A percentile compares a stretch with the other conserved stretches of the same genome.
Conservation (phyloP, 2,888 invertebrate species). For the Myopa tessellatipennis region DNA sequence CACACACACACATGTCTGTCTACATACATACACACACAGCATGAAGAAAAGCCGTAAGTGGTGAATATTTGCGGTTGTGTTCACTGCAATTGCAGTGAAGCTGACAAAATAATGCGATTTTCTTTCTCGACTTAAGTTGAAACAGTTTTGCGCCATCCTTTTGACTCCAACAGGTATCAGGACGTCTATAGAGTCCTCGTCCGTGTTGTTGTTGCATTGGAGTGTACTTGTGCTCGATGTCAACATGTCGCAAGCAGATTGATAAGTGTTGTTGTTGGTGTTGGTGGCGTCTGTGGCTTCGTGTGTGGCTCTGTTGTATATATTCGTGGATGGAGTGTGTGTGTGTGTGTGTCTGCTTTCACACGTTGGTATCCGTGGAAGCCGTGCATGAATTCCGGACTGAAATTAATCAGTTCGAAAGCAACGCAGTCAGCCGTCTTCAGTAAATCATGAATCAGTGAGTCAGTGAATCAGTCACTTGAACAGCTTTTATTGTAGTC, state of each 20-base stretch:
- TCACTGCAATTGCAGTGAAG: not conserved
- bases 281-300: not conserved
- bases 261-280: constrained; percentile 15
- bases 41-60: not conserved
- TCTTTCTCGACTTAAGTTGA: constrained; percentile 16
- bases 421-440: not conserved
- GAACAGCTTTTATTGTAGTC: constrained; percentile 1
- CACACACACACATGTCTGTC: not conserved
- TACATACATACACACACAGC: not conserved
- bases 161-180: constrained; percentile 21
- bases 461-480: not conserved
- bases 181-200: not conserved
- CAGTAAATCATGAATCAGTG: constrained; percentile 21
- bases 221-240: not conserved
- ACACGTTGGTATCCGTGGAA: too few relatives aligned
- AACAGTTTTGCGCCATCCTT: constrained; percentile 8
- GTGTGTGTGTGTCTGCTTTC: not conserved
- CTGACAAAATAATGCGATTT: constrained; percentile 26
- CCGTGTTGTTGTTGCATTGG: not conserved
- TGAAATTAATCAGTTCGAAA: constrained; percentile 31
- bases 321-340: not conserved
- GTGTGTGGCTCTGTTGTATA: not conserved
- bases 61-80: not conserved
- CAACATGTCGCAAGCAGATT: not conserved
- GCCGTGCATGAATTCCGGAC: not conserved